Percentiles rank a stretch among this genome's conserved stretches.
phyloP scores from a whole-genome alignment of 2,888 invertebrate species.

The Lingula anatina region DNA sequence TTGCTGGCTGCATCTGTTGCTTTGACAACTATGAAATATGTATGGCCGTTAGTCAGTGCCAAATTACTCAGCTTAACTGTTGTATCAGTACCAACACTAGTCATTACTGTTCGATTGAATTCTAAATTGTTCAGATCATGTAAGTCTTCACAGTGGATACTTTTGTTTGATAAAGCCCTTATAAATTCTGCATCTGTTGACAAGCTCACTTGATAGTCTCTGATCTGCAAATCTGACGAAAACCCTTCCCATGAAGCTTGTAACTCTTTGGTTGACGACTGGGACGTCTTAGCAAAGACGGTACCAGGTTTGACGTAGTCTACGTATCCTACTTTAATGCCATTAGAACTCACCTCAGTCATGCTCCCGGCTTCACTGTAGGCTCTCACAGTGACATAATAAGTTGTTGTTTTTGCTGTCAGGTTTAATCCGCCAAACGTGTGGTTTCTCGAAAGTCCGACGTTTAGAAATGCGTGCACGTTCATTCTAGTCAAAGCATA shows the following conservation, averaged over 20 bases:
- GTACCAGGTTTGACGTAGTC: conserved; percentile 5
- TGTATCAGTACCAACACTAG: not conserved
- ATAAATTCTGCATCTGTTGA: no score
- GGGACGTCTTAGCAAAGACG: conserved; percentile 1
- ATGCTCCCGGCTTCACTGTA: conserved; percentile 14
- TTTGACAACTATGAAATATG: not conserved
- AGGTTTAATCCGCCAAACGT: conserved; percentile 11
- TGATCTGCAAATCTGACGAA: conserved; percentile 11
- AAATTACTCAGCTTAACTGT: not conserved
- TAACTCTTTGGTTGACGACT: conserved; percentile 1
- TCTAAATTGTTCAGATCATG: no score
- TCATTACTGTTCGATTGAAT: no score
- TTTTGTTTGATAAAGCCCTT: no score
- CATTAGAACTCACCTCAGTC: conserved; percentile 14
- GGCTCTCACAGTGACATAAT: conserved; percentile 18
- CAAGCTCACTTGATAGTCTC: conserved; percentile 6
- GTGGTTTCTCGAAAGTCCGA: conserved; percentile 7
- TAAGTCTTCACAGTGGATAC: no score
- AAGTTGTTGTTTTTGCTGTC: conserved; percentile 8
- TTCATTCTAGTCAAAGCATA: conserved; percentile 8
- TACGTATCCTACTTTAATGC: conserved; percentile 11
- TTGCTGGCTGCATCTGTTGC: not conserved
- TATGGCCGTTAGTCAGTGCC: not conserved
- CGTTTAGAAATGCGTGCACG: conserved; percentile 9
- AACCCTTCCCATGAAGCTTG: conserved; percentile 11